Conservation (phyloP, 2,113 vertebrate species). For the Nesospiza acunhae region DNA sequence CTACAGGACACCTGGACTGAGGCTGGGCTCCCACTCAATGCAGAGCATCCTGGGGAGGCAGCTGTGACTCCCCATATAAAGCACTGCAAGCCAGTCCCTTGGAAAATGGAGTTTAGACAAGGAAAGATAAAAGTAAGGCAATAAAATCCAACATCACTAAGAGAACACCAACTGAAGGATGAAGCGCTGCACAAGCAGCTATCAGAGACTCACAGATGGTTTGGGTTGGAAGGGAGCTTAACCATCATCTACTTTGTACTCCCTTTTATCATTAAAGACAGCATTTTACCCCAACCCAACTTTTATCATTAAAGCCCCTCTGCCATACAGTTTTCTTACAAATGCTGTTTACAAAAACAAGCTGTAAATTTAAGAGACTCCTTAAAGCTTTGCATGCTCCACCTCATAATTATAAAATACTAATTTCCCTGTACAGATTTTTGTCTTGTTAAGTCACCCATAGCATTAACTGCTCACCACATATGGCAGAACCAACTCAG, state of each 20-base stretch:
- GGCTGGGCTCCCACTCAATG: neutral
- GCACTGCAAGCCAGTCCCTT: neutral
- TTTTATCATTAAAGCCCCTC: neutral
- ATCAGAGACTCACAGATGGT: neutral
- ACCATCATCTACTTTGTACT: neutral
- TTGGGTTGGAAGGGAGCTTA: neutral
- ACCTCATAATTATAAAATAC: neutral
- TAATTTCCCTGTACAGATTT: neutral
- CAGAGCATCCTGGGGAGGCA: neutral
- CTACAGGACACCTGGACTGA: neutral
- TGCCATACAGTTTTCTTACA: neutral
- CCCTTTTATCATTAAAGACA: neutral
- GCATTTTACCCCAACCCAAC: neutral
- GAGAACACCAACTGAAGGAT: neutral
- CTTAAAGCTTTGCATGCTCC: neutral
- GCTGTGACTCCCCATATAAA: neutral
- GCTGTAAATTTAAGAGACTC: neutral
- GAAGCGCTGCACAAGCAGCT: neutral
- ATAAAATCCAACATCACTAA: neutral
- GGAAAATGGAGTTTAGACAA: neutral
- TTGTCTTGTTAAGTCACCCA: accelerated
- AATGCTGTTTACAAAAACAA: neutral
- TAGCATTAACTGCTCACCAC: neutral
- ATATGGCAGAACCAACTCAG: neutral
- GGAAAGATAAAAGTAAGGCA: neutral